phyloP scores from a whole-genome alignment of 2,797 vertebrate species.

The Peromyscus eremicus region DNA sequence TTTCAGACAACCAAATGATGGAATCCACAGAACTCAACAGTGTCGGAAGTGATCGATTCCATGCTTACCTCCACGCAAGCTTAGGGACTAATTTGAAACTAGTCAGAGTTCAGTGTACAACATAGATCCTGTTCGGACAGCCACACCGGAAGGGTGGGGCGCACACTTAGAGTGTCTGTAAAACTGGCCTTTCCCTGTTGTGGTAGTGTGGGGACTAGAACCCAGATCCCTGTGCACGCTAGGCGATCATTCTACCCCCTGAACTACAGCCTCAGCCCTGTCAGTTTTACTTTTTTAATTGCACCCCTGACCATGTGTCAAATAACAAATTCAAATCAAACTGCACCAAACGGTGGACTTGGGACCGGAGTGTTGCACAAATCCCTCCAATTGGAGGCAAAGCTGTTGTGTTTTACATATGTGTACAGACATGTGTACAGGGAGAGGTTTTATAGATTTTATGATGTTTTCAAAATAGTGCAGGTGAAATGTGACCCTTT shows the following conservation, averaged over 20 bases:
- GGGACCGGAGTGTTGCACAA: neutral
- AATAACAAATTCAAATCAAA: neutral
- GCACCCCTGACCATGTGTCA: neutral
- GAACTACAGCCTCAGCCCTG: neutral
- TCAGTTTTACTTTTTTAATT: conserved; percentile 40
- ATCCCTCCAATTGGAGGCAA: neutral
- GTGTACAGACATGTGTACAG: neutral
- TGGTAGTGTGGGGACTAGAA: neutral
- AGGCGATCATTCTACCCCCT: neutral
- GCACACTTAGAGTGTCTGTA: neutral
- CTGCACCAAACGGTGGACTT: neutral
- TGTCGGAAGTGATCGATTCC: neutral
- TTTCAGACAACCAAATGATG: neutral
- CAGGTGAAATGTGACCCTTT: neutral
- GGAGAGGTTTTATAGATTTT: neutral
- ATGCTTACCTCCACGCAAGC: neutral
- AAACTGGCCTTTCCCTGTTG: neutral
- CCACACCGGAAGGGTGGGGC: neutral
- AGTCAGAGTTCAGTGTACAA: neutral
- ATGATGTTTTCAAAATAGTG: conserved; percentile 17
- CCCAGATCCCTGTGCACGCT: neutral
- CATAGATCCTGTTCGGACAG: neutral
- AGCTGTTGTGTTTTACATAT: neutral
- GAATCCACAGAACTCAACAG: neutral
- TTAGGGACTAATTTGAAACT: conserved; percentile 35